Base-by-base conservation (phyloP, 37 sponge, comb jelly and placozoan species). In the Petrosia ficiformis region DNA sequence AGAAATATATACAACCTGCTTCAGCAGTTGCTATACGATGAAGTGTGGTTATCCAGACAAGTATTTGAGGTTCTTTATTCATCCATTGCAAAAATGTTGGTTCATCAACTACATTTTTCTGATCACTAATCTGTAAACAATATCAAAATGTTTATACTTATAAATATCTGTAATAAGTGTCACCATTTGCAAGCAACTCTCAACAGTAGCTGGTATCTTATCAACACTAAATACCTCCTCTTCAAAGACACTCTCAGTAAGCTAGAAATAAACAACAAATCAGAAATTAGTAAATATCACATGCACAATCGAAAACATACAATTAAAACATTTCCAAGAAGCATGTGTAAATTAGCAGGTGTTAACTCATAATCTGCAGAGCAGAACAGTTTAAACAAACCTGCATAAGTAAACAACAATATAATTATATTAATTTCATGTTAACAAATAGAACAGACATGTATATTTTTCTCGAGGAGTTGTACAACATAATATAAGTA, bases 41-140 rank as follows among this genome's bases (percentile, higher is more conserved):
- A 63, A 96, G 76, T 28, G 97, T 96, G 24, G 97, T 90, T 28
- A 96, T 69, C 94, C 93, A 96, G 2, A 96, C 94, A 33, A 89
- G 36, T 25, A 75, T 79, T 0, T 67, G 38, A 24, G 97, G 97
- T 72, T 96, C 97, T 29, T 61, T 33, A 52, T 37, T 22, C 71
- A 86, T 39, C 96, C 96, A 95, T 32, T 30, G 16, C 42, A 75
- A 11, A 64, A 89, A 89, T 52, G 75, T 73, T 1, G 75, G 74
- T 37, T 67, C 56, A 40, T 31, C 71, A 41, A 38, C 60, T n/a
- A 68, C 72, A 52, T 36, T 29, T n/a, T 61, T 11, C n/a, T 61
- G 54, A 48, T 19, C n/a, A 48, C 54, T 48, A 48, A 14, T 19
- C 14, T 19, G 14, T 48, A 48, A 48, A 48, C 54, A 48, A 48